Evolutionary conservation across 1,140 invertebrate genomes (phyloP).

Genomic region (Temnothorax longispinosus): DNA sequence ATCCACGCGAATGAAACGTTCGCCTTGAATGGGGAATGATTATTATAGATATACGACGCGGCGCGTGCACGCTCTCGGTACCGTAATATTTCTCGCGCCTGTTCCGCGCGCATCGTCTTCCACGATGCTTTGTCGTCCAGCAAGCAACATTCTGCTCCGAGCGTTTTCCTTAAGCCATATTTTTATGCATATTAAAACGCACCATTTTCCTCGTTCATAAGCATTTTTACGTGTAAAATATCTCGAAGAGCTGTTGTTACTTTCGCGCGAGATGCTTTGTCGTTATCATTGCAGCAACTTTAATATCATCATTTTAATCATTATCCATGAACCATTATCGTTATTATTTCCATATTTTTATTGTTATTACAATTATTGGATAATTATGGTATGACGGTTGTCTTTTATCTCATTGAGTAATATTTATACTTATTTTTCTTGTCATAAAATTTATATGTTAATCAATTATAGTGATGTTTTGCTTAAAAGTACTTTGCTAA

Average conservation of each 20-base stretch:
- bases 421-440: background rate
- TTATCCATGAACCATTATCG: background rate
- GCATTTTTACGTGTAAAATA: background rate
- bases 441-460: background rate
- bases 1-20: constrained; percentile 52
- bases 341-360: background rate
- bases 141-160: background rate
- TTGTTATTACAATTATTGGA: background rate
- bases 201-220: background rate
- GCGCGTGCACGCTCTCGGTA: constrained; percentile 48
- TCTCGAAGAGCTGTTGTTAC: background rate
- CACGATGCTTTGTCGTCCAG: constrained; percentile 48
- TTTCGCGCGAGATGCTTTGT: background rate
- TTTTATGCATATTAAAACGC: constrained; percentile 44
- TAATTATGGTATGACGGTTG: background rate
- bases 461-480: background rate
- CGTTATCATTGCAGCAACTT: background rate
- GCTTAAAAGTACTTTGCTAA: constrained; percentile 15
- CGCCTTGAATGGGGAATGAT: constrained; percentile 60
- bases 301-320: background rate
- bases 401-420: background rate
- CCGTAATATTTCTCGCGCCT: constrained; percentile 58
- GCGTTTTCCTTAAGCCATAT: background rate
- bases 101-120: constrained; percentile 33
- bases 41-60: constrained; percentile 58